Base-by-base conservation (phyloP, 2,797 vertebrate species). In the Chelmon rostratus region DNA sequence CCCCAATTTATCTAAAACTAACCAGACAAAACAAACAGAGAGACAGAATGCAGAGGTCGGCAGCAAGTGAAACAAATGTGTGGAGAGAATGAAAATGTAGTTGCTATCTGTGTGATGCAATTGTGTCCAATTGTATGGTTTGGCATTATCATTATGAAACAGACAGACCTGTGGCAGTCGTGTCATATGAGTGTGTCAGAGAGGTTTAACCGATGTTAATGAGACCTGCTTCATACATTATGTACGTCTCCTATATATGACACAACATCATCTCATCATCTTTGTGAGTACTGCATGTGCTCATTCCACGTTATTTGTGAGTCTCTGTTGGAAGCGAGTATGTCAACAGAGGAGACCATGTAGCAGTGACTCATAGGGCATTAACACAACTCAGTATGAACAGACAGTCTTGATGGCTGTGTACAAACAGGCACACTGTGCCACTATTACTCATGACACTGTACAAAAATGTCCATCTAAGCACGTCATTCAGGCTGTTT, bases 381-480 rank as follows among this genome's bases (percentile, higher is more conserved):
- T 54, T 35, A 63, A 69, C 68, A 82, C 68, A 76, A 47, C 58
- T 58, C 59, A 46, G 62, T 66, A 65, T 54, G 72, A 77, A 88
- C 75, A 82, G 68, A 83, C 78, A 68, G 78, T 70, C 72, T 74
- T 52, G 40, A 49, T 65, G 69, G 62, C 62, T 56, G 46, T 79
- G 64, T 74, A 81, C 70, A 70, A 76, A 85, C 79, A 80, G 47
- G 40, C 59, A 73, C 68, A 62, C 62, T 76, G 47, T 66, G 77
- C 44, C 9, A 61, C 49, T 23, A 53, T 82, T 80, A 81, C 69
- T 88, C 83, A 83, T 18, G 62, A 63, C 68, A 61, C 74, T 84
- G 59, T 33, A 74, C 68, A 73, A 62, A 73, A 33, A 49, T 37
- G 16, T 47, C 9, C 5, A 56, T 46, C 19, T 12, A 8, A 68